Evolutionary conservation across 2,888 invertebrate genomes (phyloP), one percentile per base, ranked within the genome.

Genomic region (Nomada hirtipes): DNA sequence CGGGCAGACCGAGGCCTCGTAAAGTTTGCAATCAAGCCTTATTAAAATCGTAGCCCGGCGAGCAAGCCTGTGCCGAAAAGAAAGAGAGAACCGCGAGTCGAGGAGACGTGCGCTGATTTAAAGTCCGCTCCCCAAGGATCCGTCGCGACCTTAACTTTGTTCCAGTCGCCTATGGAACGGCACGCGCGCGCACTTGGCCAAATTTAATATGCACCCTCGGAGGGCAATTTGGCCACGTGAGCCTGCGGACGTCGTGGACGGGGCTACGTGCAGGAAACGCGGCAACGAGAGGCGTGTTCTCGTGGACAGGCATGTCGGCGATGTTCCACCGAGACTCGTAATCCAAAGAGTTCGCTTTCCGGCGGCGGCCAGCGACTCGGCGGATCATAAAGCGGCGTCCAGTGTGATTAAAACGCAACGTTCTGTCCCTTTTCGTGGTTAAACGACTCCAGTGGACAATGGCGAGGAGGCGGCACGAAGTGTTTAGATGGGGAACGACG

Each of bases 21-120:
- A 85, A 80, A 88, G 76, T 80, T 81, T 71, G 87, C 84, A 86
- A 88, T 89, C 84, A 89, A 86, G 86, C 75, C 84, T 87, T 86
- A 89, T 88, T 89, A 87, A 80, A 88, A 87, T 84, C 81, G 70
- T 64, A 70, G 60, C 79, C 76, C 52, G 55, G 64, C 64, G 67
- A 73, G 71, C 53, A 44, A 70, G 36, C 44, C 36, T 47, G 36
- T 23, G 47, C 3, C 18, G 75, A 9, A 63, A 60, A 77, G 68
- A 69, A 70, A 83, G 76, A 65, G 55, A 50, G 76, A 23, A 26
- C 26, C 53, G 80, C n/a, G 70, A 69, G 74, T 67, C 71, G 77
- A 65, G 64, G 65, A 72, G 69, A 78, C 83, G 79, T 70, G 75
- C 73, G 59, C 63, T 69, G 77, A 82, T 83, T 83, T 83, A 67